Evolutionary conservation across 1,140 invertebrate genomes (phyloP).

Genomic region (Trachelipus rathkii): DNA sequence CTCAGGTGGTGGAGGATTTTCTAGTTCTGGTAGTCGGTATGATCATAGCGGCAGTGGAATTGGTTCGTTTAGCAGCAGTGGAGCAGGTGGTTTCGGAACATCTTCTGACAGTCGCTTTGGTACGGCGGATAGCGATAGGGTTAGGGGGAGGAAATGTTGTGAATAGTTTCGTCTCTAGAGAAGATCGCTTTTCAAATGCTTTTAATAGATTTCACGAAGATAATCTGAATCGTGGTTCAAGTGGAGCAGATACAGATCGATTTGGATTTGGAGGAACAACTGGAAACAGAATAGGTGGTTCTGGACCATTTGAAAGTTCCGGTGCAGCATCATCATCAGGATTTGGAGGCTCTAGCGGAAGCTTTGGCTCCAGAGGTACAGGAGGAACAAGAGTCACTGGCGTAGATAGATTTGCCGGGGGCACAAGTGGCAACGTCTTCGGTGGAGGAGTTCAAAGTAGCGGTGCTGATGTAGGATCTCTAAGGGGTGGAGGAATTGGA

Average conservation of each 20-base stretch:
- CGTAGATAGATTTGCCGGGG: neutral
- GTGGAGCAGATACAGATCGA: neutral
- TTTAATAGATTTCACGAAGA: neutral
- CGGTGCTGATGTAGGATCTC: neutral
- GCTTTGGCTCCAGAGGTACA: neutral
- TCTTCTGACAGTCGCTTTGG: slow-evolving; percentile 9
- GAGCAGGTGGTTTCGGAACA: neutral
- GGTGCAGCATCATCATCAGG: neutral
- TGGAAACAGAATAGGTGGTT: neutral
- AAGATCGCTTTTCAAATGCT: neutral
- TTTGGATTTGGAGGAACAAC: neutral
- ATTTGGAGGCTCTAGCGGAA: neutral
- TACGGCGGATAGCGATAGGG: neutral
- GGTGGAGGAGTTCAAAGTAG: neutral
- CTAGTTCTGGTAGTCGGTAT: slow-evolving; percentile 3
- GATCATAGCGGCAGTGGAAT: neutral
- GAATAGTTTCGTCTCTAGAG: too few relatives aligned
- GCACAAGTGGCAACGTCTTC: neutral
- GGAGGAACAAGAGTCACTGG: neutral
- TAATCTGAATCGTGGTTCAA: neutral
- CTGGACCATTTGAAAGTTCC: neutral
- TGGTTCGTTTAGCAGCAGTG: neutral
- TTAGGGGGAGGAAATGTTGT: too few relatives aligned
- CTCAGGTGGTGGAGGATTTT: slow-evolving; percentile 20
- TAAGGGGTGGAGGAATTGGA: neutral